These are phyloP conservation scores for Naso thynnoides DNA, from an alignment of 2,797 vertebrate genomes.

Conservation along the genomic window DNA sequence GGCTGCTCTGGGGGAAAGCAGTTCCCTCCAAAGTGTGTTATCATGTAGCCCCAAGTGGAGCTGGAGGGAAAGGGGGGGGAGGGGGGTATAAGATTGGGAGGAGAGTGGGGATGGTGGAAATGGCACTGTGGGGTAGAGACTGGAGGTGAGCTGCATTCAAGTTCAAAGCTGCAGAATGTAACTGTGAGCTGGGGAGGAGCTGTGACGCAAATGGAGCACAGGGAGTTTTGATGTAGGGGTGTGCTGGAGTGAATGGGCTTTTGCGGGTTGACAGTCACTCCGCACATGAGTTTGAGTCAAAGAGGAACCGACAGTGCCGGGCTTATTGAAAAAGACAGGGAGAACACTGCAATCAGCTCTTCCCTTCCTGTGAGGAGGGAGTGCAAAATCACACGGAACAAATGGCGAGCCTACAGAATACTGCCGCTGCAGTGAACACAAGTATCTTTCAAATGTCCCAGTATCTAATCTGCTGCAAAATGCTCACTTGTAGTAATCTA, in stretches of 20 bases:
- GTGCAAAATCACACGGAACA: constrained; percentile 68
- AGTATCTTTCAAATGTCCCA: constrained; percentile 26
- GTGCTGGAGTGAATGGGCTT: constrained; percentile 63
- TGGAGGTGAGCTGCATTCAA: constrained; percentile 74
- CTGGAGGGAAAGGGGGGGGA: constrained; percentile 49
- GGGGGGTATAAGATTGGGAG: constrained; percentile 53
- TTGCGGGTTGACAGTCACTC: constrained; percentile 75
- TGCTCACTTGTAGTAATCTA: constrained; percentile 9
- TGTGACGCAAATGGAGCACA: constrained; percentile 48
- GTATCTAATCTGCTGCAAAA: constrained; percentile 11
- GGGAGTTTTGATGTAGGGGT: constrained; percentile 60
- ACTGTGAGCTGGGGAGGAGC: constrained; percentile 61
- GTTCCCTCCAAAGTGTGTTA: constrained; percentile 80
- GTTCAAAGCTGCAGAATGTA: constrained; percentile 75
- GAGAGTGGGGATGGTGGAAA: constrained; percentile 49
- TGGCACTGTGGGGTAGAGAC: constrained; percentile 54
- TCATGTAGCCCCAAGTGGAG: constrained; percentile 72
- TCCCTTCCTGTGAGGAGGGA: constrained; percentile 64
- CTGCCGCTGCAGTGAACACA: constrained; percentile 20
- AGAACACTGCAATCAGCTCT: constrained; percentile 77
- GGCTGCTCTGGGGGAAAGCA: constrained; percentile 71
- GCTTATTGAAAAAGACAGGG: constrained; percentile 74
- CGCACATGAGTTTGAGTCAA: constrained; percentile 68
- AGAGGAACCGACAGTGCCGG: constrained; percentile 66
- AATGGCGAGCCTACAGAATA: constrained; percentile 43